Conservation (phyloP, 1,140 invertebrate genomes). For the Drosophila willistoni region DNA sequence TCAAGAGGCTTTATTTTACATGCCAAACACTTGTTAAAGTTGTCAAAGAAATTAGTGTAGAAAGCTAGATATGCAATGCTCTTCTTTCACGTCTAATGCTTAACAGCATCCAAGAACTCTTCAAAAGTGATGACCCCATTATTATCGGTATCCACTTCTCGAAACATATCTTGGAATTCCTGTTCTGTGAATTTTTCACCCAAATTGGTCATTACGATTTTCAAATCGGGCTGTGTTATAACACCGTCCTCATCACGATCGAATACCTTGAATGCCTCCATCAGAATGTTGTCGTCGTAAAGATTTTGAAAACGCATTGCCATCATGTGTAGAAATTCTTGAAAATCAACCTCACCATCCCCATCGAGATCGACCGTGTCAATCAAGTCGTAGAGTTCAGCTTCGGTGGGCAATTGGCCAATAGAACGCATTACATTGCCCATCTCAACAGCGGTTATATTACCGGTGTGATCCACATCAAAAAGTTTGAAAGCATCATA, state of each 20-base stretch:
- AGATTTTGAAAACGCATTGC: constrained; percentile 18
- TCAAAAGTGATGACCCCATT: constrained; percentile 38
- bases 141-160: constrained; percentile 40
- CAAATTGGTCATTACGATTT: constrained; percentile 23
- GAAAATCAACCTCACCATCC: constrained; percentile 21
- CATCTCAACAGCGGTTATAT: constrained; percentile 29
- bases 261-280: constrained; percentile 34
- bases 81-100: neutral
- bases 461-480: constrained; percentile 4
- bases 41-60: neutral
- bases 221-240: constrained; percentile 24
- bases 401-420: constrained; percentile 43
- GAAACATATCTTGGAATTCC: constrained; percentile 51
- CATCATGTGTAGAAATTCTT: constrained; percentile 33
- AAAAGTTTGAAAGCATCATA: constrained; percentile 14
- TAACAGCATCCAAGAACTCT: constrained; percentile 39
- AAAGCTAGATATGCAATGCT: neutral
- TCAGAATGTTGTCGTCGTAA: constrained; percentile 21
- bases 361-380: constrained; percentile 37
- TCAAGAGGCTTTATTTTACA: neutral
- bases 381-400: constrained; percentile 42
- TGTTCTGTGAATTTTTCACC: constrained; percentile 35
- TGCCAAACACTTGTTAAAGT: neutral
- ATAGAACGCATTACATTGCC: constrained; percentile 19
- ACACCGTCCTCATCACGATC: constrained; percentile 26